Evolutionary conservation across 2,113 vertebrate species (phyloP), one percentile per base, ranked within the genome.

Genomic region (Sceloporus undulatus): DNA sequence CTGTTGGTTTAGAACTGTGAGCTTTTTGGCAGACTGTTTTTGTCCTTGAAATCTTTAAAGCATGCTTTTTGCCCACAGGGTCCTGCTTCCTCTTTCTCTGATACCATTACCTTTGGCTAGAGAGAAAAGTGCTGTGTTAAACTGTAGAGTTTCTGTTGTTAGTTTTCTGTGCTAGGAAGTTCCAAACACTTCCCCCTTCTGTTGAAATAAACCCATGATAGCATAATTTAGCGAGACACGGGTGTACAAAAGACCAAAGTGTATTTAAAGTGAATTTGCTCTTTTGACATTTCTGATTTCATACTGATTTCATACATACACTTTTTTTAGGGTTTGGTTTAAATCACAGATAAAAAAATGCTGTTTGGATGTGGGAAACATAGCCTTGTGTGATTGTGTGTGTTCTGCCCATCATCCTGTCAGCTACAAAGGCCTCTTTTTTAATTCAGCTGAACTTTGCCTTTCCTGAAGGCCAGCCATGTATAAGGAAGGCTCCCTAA

Each of bases 401-500:
- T 90, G 93, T 76, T 81, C 93, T 82, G 40, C 34, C 9, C 40
- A 76, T 23, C 13, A 5, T 86, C 86, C 87, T 91, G 83, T 91
- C 81, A 87, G 73, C 21, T 91, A 13, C 0, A 0, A n/a, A 29
- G 78, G 34, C 11, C 70, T 89, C n/a, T 88, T 87, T 71, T 66
- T 38, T n/a, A 59, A 8, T 75, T 90, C 83, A 84, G 1, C 71
- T 87, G 91, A 82, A 79, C 83, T 80, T 87, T 92, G 90, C 3
- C n/a, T 86, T 90, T 85, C 2, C 80, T 78, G 89, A 92, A 92
- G 86, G 80, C 81, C n/a, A 23, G 85, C 6, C 70, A 56, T 77
- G 19, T 77, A 38, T 92, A 87, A 85, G 86, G 59, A 87, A 85
- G 86, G 59, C 23, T 85, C 29, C 85, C 59, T 91, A 0, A 56